A percentile compares a stretch with the other conserved stretches of the same genome.
Conservation (phyloP, 1,140 invertebrate genomes). For the Condylostylus longicornis region DNA sequence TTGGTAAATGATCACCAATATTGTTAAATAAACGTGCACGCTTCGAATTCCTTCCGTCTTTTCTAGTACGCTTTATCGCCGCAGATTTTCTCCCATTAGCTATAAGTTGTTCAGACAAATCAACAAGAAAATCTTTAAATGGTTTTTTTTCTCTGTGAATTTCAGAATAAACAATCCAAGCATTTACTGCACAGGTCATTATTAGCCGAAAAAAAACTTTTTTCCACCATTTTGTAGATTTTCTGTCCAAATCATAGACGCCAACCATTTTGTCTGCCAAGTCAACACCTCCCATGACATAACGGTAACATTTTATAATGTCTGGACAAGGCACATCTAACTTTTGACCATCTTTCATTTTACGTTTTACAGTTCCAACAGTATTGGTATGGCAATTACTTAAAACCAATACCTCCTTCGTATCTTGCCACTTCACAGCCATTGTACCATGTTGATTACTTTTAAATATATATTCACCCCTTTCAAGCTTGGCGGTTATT, state of each 20-base stretch:
- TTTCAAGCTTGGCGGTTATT: background rate
- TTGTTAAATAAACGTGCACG: too few species aligned
- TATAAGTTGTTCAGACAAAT: constrained; percentile 11
- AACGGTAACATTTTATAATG: constrained; percentile 19
- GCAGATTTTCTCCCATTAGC: constrained; percentile 6
- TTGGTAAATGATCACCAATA: background rate
- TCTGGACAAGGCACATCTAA: constrained; percentile 12
- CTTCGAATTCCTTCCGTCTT: background rate
- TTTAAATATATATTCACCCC: constrained; percentile 8
- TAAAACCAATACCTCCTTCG: constrained; percentile 12
- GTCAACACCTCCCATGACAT: constrained; percentile 18
- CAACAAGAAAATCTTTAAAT: constrained; percentile 8
- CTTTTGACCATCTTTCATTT: constrained; percentile 13
- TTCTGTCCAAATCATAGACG: constrained; percentile 12
- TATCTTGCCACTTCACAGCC: constrained; percentile 13
- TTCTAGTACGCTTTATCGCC: background rate
- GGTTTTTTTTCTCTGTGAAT: constrained; percentile 4
- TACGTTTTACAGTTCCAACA: constrained; percentile 6
- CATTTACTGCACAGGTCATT: constrained; percentile 10
- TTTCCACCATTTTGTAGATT: constrained; percentile 19
- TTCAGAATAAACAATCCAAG: constrained; percentile 11
- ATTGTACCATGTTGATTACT: constrained; percentile 6
- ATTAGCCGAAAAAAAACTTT: constrained; percentile 12
- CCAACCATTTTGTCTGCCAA: constrained; percentile 12
- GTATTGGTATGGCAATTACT: constrained; percentile 13